A percentile compares a stretch with the other conserved stretches of the same genome.
Conservation (phyloP, 2,113 vertebrate species). For the Isichthys henryi region DNA sequence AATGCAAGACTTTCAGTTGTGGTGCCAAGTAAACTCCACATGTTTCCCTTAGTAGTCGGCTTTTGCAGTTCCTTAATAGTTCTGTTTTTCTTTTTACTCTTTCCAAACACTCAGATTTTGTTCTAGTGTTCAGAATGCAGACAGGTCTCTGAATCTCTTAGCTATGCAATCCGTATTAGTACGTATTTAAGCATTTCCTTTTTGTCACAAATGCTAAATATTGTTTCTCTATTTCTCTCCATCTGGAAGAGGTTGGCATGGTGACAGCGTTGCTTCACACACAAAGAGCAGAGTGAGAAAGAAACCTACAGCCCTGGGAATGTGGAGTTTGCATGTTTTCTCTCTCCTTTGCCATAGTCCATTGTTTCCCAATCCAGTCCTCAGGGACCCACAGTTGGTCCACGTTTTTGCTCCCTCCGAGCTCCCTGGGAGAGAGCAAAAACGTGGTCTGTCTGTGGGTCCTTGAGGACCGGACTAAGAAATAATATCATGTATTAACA, state of each 20-base stretch:
- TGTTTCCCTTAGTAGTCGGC: background rate
- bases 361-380: background rate
- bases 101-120: background rate
- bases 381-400: background rate
- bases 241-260: background rate
- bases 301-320: too few species aligned
- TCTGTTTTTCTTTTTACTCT: background rate
- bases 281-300: too few species aligned
- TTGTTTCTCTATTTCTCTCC: background rate
- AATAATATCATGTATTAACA: background rate
- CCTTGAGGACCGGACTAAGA: background rate
- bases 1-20: background rate
- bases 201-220: background rate
- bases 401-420: background rate
- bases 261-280: background rate
- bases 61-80: background rate
- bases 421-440: background rate
- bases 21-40: background rate
- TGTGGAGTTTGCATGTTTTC: background rate
- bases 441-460: background rate
- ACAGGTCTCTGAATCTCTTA: background rate
- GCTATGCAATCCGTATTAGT: background rate
- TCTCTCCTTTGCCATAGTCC: background rate
- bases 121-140: background rate
- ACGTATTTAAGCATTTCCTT: background rate